phyloP scores from a whole-genome alignment of 2,113 vertebrate genomes.

The Tautogolabrus adspersus region DNA sequence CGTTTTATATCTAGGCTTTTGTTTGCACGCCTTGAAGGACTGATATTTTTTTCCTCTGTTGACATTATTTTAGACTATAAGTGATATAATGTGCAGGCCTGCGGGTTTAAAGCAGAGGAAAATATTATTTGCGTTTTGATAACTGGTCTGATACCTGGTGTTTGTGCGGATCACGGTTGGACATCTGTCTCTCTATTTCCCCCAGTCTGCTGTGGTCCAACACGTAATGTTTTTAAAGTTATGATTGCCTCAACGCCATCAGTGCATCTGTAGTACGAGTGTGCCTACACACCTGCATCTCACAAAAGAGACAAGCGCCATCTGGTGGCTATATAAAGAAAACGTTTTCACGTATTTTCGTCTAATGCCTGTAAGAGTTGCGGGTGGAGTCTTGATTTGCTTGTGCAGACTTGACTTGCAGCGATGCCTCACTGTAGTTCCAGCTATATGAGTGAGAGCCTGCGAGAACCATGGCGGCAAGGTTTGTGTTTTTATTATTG shows the following conservation, averaged over 20 bases:
- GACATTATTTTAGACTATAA: no score
- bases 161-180: no score
- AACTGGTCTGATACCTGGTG: no score
- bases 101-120: no score
- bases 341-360: background rate
- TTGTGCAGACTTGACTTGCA: background rate
- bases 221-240: background rate
- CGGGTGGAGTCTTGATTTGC: no score
- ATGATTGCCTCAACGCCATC: background rate
- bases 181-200: no score
- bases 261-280: background rate
- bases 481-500: slow-evolving; percentile 37
- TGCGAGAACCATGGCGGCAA: slow-evolving; percentile 44
- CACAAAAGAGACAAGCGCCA: background rate
- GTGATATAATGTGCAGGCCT: no score
- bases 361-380: background rate
- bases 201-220: no score
- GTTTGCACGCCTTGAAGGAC: no score
- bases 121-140: no score
- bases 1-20: no score
- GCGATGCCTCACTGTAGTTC: background rate
- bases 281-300: background rate
- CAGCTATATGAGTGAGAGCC: background rate
- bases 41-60: no score
- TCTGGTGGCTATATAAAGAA: slow-evolving; percentile 11